Evolutionary conservation across 1,140 invertebrate species (phyloP), one percentile per base, ranked within the genome.

Genomic region (Mercenaria mercenaria): DNA sequence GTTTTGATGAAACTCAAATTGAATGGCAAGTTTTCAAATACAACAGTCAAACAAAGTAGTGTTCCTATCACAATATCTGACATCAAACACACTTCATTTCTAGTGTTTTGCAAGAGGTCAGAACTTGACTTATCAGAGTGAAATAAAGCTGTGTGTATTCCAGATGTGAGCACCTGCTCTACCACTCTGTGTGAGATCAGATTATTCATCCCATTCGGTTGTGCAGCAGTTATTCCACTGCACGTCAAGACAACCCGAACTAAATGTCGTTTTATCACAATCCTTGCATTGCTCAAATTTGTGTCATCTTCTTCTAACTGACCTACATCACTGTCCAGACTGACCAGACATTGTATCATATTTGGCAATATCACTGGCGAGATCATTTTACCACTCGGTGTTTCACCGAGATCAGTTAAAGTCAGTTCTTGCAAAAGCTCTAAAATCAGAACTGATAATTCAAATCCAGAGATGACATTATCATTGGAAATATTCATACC

Each of bases 1-100:
- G 72, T 92, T 41, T 91, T 92, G n/a, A 94, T 92, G 37, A 88
- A 93, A 26, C 92, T 91, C 15, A 92, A 90, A 81, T 93, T 95
- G 56, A 93, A 92, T n/a, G 93, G 93, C 34, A 93, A 72, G 56
- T 90, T 87, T 1, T 89, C 77, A 64, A 93, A 93, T 20, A 95
- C 64, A 18, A 80, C 79, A 29, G 92, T 89, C 41, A 93, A 72
- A 23, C 92, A 88, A 15, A 91, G 67, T 0, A 94, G 32, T 18
- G 91, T 56, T 26, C 94, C 93, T 77, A 76, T 8, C 0, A 74
- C 32, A 29, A 52, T 50, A 34, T 89, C 88, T 23, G 72, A 83
- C 13, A 89, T 23, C 15, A 89, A 37, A 37, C 52, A 29, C 1
- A 81, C 18, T 32, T 88, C 86, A 69, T 34, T 69, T n/a, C 23